Base-by-base conservation (phyloP, 2,888 invertebrate genomes). In the Liopterus haemorrhoidalis region DNA sequence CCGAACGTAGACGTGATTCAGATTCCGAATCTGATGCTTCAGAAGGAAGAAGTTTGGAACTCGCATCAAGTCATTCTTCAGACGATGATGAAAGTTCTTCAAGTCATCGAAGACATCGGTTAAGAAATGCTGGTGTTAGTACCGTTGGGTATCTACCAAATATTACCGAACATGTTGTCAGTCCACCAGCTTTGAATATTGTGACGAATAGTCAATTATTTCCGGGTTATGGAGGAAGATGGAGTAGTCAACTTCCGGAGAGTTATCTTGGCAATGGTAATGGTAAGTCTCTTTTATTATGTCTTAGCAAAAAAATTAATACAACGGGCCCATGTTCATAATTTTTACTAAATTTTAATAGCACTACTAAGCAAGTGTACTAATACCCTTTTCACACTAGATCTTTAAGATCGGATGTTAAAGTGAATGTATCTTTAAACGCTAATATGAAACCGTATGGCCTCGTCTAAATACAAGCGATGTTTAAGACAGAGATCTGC, bases 11-110 rank as follows among this genome's bases (percentile, higher is more conserved):
- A 39, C 69, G 65, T 3, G 70, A 81, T 5, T 79, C 81, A 57
- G 81, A 81, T 52, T 81, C 85, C 0, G 91, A 92, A 58, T 86
- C 87, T 0, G 90, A 91, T 37, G 77, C 72, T 39, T 85, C 85
- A 2, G 74, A 75, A 57, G 88, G 86, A 2, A 76, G 88, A 25
- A 87, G 87, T 58, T 72, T 95, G 48, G 94, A 94, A 59, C 75
- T 95, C 37, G 94, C 94, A 9, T 94, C 94, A 36, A 93, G 93
- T 63, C 95, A 95, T 70, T 92, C 92, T 6, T 93, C 92, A 35
- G 95, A 95, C 60, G 94, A 95, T 54, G 83, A 83, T 52, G 83
- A 83, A 59, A 79, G 81, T 12, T 69, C 68, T 41, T 67, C 70
- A 1, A 70, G 73, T 53, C 71, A 62, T 41, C 24, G 54, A 27